A percentile compares a stretch with the other conserved stretches of the same genome.
Evolutionary conservation across 1,140 invertebrate genomes (phyloP).

Genomic region (Orchesella cincta): DNA sequence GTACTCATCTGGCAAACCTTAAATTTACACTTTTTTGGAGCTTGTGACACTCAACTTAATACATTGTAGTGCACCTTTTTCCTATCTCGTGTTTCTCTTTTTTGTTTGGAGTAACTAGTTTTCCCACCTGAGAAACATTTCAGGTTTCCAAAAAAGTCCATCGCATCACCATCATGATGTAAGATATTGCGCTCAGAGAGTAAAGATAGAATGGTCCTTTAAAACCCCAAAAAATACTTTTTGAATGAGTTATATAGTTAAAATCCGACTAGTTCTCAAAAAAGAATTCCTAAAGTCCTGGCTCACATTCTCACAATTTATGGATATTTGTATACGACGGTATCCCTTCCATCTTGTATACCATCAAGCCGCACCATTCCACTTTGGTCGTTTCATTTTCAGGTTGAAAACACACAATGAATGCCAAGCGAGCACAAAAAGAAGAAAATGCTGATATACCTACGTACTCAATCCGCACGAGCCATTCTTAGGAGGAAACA

Average conservation of each 20-base stretch:
- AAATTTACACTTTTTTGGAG: not conserved
- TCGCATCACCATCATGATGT: not conserved
- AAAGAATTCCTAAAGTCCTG: no score
- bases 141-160: not conserved
- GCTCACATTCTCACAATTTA: no score
- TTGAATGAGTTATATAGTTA: no score
- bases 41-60: slow-evolving; percentile 19
- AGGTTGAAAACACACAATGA: slow-evolving; percentile 2
- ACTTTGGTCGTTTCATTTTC: not conserved
- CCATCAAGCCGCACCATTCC: not conserved
- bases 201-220: no score
- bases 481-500: slow-evolving; percentile 11
- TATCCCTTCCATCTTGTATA: not conserved
- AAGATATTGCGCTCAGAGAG: no score
- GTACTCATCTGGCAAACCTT: slow-evolving; percentile 6
- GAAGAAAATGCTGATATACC: not conserved
- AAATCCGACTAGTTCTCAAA: no score
- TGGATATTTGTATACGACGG: no score
- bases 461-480: slow-evolving; percentile 7
- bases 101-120: not conserved
- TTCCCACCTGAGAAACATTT: slow-evolving; percentile 8
- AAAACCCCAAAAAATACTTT: no score
- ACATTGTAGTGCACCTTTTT: not conserved
- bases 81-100: not conserved
- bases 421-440: not conserved